Conservation (phyloP, 1,140 invertebrate genomes). For the Euura lappo region DNA sequence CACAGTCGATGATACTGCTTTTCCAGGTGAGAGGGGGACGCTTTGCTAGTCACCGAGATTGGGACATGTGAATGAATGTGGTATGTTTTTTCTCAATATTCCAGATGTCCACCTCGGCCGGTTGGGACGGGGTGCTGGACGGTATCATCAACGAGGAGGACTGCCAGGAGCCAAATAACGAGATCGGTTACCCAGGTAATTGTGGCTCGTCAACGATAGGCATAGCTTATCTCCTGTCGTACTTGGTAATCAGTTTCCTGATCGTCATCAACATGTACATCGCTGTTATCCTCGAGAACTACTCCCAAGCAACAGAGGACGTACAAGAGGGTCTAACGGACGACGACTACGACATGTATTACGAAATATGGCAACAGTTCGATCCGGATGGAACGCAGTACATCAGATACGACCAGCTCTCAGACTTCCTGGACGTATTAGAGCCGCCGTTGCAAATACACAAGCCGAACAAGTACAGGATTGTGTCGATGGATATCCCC, state of each 20-base stretch:
- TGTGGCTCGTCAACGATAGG: conserved; percentile 93
- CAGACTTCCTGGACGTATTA: conserved; percentile 93
- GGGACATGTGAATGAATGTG: neutral
- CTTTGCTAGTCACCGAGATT: too few species aligned
- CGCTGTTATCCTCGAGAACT: conserved; percentile 98
- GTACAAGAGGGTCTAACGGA: conserved; percentile 98
- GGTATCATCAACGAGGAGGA: conserved; percentile 96
- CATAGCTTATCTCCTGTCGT: conserved; percentile 93
- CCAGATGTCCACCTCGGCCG: conserved; percentile 97
- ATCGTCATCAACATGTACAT: conserved; percentile 99
- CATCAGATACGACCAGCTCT: conserved; percentile 91
- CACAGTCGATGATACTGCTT: conserved; percentile 95
- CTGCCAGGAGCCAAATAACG: conserved; percentile 85
- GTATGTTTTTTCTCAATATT: conserved; percentile 13
- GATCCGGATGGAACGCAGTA: conserved; percentile 98
- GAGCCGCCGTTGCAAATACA: conserved; percentile 94
- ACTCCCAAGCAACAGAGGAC: conserved; percentile 95
- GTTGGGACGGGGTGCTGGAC: conserved; percentile 95
- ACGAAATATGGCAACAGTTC: conserved; percentile 98
- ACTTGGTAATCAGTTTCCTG: conserved; percentile 96
- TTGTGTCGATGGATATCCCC: conserved; percentile 97
- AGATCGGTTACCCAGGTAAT: conserved; percentile 86
- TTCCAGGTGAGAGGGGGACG: conserved; percentile 79
- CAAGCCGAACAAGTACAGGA: conserved; percentile 98
- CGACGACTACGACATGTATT: conserved; percentile 99